Percentiles rank a stretch among this genome's conserved stretches.
Evolutionary conservation across 2,888 invertebrate genomes (phyloP).

Genomic region (Cantharis rustica): DNA sequence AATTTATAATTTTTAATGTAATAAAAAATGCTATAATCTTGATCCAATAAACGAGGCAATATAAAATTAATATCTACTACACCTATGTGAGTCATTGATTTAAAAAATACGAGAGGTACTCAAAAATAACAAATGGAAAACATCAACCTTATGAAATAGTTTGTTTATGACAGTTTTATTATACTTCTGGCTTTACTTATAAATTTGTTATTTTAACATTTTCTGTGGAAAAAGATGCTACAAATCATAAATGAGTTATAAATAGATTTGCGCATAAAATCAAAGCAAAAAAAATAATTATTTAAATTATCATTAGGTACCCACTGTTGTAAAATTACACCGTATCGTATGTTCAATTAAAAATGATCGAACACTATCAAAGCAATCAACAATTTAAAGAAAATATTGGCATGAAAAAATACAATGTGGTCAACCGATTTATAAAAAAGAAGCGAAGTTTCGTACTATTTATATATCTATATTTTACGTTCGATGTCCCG

Average conservation of each 20-base stretch:
- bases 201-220: conserved; percentile 9
- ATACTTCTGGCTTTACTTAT: conserved; percentile 21
- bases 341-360: neutral
- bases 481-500: too few species aligned
- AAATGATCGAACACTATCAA: too few species aligned
- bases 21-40: neutral
- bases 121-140: conserved; percentile 17
- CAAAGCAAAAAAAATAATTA: neutral
- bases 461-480: too few species aligned
- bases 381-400: too few species aligned
- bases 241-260: conserved; percentile 13
- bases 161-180: conserved; percentile 26
- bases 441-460: too few species aligned
- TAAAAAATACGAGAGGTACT: conserved; percentile 1
- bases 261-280: neutral
- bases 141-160: conserved; percentile 10
- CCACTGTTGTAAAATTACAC: neutral
- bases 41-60: neutral
- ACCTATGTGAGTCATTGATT: neutral
- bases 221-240: neutral
- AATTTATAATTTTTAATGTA: neutral
- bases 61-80: neutral
- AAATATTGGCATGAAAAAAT: too few species aligned
- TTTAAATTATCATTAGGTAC: neutral
- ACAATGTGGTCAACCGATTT: too few species aligned